Evolutionary conservation across 2,113 vertebrate species (phyloP).

Genomic region (Ammodramus savannarum): DNA sequence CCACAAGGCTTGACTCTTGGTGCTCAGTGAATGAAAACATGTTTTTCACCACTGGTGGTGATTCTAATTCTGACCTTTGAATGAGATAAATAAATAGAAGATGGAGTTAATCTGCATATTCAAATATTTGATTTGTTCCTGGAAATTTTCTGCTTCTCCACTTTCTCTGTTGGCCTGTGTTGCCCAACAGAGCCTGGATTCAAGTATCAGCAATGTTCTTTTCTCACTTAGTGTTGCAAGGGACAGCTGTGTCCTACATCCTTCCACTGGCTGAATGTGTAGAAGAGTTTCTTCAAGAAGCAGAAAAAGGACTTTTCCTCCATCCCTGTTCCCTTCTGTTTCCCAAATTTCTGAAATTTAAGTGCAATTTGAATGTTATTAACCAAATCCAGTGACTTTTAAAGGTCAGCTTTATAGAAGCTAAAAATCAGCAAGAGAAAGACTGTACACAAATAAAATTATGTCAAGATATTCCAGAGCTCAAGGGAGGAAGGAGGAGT

Average conservation of each 20-base stretch:
- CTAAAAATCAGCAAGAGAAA: not conserved
- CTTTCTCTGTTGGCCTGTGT: not conserved
- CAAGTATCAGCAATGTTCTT: not conserved
- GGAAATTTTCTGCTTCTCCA: not conserved
- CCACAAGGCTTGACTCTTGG: not conserved
- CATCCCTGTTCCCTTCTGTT: not conserved
- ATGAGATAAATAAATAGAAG: not conserved
- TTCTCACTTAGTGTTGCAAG: not conserved
- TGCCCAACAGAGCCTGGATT: not conserved
- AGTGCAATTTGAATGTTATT: not conserved
- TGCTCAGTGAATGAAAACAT: not conserved
- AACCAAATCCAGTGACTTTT: not conserved
- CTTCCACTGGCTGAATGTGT: not conserved
- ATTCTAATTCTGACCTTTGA: not conserved
- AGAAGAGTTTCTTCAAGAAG: not conserved
- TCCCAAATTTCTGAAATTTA: not conserved
- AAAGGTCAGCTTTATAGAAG: not conserved
- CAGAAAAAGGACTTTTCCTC: not conserved
- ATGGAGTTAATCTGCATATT: not conserved
- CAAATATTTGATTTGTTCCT: conserved; percentile 41
- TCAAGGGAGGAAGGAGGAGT: not conserved
- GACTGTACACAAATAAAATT: not conserved
- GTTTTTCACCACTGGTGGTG: not conserved
- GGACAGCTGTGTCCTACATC: not conserved
- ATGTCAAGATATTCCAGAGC: not conserved